phyloP scores from a whole-genome alignment of 2,113 vertebrate genomes.

The Heterochromis multidens region DNA sequence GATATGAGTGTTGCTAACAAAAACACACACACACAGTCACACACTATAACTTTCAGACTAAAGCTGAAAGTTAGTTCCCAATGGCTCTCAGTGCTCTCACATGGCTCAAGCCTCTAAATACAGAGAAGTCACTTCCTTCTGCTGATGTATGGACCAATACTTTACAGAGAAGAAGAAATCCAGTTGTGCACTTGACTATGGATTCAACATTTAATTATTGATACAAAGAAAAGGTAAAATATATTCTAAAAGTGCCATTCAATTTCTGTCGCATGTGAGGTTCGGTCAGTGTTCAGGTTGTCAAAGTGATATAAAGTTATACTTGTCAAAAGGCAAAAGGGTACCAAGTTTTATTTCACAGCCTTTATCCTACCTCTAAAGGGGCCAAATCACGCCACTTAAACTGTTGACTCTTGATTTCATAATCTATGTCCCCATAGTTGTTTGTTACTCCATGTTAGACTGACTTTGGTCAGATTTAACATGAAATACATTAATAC shows the following conservation, averaged over 20 bases:
- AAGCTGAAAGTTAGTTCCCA: not conserved
- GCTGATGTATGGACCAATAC: not conserved
- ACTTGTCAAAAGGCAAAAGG: not conserved
- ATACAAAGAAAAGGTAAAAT: not conserved
- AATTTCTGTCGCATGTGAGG: not conserved
- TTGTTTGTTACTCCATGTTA: not conserved
- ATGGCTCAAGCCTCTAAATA: conserved; percentile 5
- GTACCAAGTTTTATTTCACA: not conserved
- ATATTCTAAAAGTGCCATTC: not conserved
- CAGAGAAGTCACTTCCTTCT: not conserved
- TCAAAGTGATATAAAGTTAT: not conserved
- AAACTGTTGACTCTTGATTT: too few relatives aligned
- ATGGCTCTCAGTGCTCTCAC: not conserved
- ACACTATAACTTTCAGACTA: conserved; percentile 2
- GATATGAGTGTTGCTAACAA: not conserved
- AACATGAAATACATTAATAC: not conserved
- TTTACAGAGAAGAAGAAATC: not conserved
- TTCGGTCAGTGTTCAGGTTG: not conserved
- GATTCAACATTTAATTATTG: not conserved
- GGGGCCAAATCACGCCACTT: not conserved
- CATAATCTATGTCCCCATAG: not conserved
- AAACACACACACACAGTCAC: not conserved
- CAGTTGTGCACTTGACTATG: not conserved
- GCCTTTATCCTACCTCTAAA: not conserved
- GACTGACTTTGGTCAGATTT: not conserved